Evolutionary conservation across 1,140 invertebrate genomes (phyloP).

Genomic region (Gerris buenoi): DNA sequence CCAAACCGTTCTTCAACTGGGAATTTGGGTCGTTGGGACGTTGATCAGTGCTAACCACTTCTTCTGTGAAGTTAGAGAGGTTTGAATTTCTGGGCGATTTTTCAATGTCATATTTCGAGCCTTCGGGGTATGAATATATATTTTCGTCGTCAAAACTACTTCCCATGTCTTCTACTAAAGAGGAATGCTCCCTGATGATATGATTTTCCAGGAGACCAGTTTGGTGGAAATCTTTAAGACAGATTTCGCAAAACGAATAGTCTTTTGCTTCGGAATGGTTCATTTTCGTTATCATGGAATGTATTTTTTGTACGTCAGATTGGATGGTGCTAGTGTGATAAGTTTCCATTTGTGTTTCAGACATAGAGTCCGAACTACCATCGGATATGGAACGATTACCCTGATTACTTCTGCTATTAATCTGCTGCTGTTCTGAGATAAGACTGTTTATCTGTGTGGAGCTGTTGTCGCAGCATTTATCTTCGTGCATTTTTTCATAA

Average conservation of each 20-base stretch:
- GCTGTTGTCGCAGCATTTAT: neutral
- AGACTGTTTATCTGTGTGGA: neutral
- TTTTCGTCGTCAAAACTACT: conserved; percentile 22
- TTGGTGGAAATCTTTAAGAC: conserved; percentile 40
- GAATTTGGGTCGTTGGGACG: conserved; percentile 7
- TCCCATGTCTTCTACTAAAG: conserved; percentile 29
- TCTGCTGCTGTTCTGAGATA: neutral
- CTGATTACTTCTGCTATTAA: conserved; percentile 5
- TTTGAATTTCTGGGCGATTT: conserved; percentile 3
- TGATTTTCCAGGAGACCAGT: conserved; percentile 40
- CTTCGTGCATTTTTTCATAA: conserved; percentile 10
- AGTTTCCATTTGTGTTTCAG: conserved; percentile 6
- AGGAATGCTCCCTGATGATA: conserved; percentile 42
- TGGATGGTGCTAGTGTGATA: neutral
- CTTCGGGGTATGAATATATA: conserved; percentile 9
- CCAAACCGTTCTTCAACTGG: conserved; percentile 8
- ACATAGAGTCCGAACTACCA: neutral
- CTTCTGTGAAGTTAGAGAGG: neutral
- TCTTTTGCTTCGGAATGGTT: conserved; percentile 53
- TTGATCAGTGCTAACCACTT: conserved; percentile 6
- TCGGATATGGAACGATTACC: neutral
- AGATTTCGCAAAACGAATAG: conserved; percentile 36
- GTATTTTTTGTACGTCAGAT: conserved; percentile 63
- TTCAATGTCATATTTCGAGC: conserved; percentile 3
- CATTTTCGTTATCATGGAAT: conserved; percentile 80